These are phyloP conservation scores for Drosophila dives DNA, from an alignment of 2,888 invertebrate genomes.

Conservation along the genomic window DNA sequence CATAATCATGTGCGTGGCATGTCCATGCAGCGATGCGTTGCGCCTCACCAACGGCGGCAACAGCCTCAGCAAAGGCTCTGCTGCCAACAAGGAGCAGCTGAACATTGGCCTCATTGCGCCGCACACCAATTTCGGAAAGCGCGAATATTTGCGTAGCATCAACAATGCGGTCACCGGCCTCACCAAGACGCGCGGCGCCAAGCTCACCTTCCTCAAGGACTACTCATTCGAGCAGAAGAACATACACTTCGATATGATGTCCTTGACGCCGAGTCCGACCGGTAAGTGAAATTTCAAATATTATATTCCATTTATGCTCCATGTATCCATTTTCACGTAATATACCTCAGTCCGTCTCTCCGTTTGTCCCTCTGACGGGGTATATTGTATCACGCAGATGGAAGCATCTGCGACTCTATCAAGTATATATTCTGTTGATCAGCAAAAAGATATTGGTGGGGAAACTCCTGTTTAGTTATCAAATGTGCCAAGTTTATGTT, in stretches of 20 bases:
- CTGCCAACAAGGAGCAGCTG: conserved; percentile 82
- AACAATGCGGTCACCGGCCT: conserved; percentile 87
- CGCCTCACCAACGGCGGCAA: conserved; percentile 79
- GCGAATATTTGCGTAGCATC: conserved; percentile 89
- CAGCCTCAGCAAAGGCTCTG: conserved; percentile 73
- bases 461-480: not conserved
- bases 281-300: conserved; percentile 85
- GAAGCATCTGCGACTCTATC: not conserved
- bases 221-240: conserved; percentile 88
- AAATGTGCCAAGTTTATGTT: not conserved
- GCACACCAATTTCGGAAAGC: conserved; percentile 86
- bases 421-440: not conserved
- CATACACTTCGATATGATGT: conserved; percentile 89
- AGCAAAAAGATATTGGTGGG: not conserved
- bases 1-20: conserved; percentile 50
- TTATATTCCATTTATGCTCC: not conserved
- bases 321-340: not conserved
- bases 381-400: not conserved
- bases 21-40: conserved; percentile 51
- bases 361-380: no score
- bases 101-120: conserved; percentile 85
- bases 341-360: not conserved
- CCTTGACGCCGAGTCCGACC: conserved; percentile 90
- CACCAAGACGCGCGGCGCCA: conserved; percentile 86
- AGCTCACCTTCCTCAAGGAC: conserved; percentile 88